Conservation (phyloP, 2,888 invertebrate species). For the Laspeyria flexula region DNA sequence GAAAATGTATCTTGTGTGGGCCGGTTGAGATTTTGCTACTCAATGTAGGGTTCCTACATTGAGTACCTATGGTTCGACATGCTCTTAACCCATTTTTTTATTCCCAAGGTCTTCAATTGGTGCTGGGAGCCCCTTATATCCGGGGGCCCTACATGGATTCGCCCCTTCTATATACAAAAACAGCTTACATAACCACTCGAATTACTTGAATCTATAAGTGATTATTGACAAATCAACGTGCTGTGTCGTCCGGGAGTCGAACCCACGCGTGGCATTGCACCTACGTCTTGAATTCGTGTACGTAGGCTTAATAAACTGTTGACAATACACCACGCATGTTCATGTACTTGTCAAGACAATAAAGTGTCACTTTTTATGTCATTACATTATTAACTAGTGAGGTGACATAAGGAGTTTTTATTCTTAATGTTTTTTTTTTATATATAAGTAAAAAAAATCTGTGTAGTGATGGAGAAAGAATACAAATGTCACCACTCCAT, state of each 20-base stretch:
- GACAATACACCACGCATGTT: constrained; percentile 24
- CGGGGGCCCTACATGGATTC: no score
- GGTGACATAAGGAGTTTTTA: not conserved
- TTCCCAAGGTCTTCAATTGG: no score
- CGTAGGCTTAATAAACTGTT: constrained; percentile 38
- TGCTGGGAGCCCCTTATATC: no score
- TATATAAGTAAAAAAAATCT: no score
- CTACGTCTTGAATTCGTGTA: constrained; percentile 61
- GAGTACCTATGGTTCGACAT: no score
- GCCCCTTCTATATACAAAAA: no score
- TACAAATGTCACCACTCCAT: no score
- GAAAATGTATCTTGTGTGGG: no score
- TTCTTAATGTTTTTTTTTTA: not conserved
- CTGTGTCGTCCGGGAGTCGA: constrained; percentile 49
- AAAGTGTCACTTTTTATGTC: constrained; percentile 7
- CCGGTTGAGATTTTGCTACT: no score
- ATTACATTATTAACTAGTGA: constrained; percentile 1
- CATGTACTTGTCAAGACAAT: not conserved
- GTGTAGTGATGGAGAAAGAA: no score
- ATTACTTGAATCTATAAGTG: constrained; percentile 9
- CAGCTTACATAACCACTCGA: not conserved
- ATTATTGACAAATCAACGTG: constrained; percentile 42
- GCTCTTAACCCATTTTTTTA: no score
- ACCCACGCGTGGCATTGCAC: constrained; percentile 59
- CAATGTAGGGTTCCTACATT: no score